Base-by-base conservation (phyloP, 2,888 invertebrate genomes). In the Allacma fusca region DNA sequence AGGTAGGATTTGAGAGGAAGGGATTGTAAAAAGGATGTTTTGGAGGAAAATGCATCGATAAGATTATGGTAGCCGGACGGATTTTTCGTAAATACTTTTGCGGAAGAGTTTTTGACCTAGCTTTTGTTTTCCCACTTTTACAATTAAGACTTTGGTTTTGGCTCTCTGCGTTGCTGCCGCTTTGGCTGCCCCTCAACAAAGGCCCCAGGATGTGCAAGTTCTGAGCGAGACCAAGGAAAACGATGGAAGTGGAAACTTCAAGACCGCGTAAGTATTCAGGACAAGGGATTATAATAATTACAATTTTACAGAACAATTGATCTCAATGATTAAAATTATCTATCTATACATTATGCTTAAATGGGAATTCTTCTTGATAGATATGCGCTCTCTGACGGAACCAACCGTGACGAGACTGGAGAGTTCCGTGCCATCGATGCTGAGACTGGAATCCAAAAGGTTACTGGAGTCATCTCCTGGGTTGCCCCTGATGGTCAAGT, bases 311-410 rank as follows among this genome's bases (percentile, higher is more conserved):
- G n/a, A n/a, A n/a, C n/a, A n/a, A n/a, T n/a, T n/a, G n/a, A n/a
- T n/a, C n/a, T n/a, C n/a, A n/a, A n/a, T n/a, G n/a, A n/a, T n/a
- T n/a, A n/a, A n/a, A n/a, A n/a, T n/a, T n/a, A n/a, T n/a, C n/a
- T n/a, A n/a, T n/a, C n/a, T n/a, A n/a, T n/a, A n/a, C n/a, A n/a
- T n/a, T n/a, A n/a, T n/a, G n/a, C n/a, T n/a, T n/a, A n/a, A n/a
- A n/a, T n/a, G n/a, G n/a, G n/a, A n/a, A n/a, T n/a, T n/a, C n/a
- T 23, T 62, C 4, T 69, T 9, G 13, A 26, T 29, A 82, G 82
- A 21, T 82, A 79, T 72, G 80, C 81, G n/a, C 78, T 82, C 28
- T 76, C 78, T 34, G 82, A 82, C 62, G 82, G 82, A 78, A 82
- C 81, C 26, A 80, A 78, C 75, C 80, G 82, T 9, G 73, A 81